Percentiles rank a stretch among this genome's conserved stretches.
phyloP scores from a whole-genome alignment of 2,888 invertebrate genomes.

The Bembecia ichneumoniformis region DNA sequence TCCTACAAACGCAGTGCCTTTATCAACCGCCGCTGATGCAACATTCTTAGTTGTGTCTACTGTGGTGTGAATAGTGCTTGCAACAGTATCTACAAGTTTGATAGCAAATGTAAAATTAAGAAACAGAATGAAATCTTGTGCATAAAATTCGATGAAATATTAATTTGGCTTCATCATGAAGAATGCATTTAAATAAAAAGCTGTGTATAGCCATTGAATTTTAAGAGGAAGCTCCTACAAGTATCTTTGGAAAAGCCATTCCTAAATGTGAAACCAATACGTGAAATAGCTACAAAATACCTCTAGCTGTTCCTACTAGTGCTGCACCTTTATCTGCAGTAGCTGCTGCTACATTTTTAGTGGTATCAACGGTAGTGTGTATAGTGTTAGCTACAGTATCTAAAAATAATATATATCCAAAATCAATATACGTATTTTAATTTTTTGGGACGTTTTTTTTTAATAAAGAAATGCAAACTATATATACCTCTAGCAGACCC shows the following conservation, averaged over 20 bases:
- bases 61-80: constrained; percentile 23
- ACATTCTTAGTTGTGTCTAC: constrained; percentile 39
- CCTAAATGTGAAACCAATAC: no score
- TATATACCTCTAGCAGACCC: constrained; percentile 34
- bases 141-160: not conserved
- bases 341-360: constrained; percentile 33
- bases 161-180: not conserved
- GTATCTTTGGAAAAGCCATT: no score
- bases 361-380: constrained; percentile 32
- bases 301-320: constrained; percentile 33
- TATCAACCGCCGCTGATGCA: constrained; percentile 32
- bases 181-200: not conserved
- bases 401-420: constrained; percentile 17
- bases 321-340: constrained; percentile 35
- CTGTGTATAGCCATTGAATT: no score
- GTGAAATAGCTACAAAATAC: constrained; percentile 12
- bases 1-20: constrained; percentile 24
- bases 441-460: constrained; percentile 9
- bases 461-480: constrained; percentile 25
- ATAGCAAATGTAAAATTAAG: constrained; percentile 2
- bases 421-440: constrained; percentile 5
- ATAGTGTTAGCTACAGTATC: constrained; percentile 35
- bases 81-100: constrained; percentile 32
- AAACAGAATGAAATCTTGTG: not conserved
- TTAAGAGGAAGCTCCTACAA: no score